Evolutionary conservation across 1,140 invertebrate species (phyloP).

Genomic region (Heterodera schachtii): DNA sequence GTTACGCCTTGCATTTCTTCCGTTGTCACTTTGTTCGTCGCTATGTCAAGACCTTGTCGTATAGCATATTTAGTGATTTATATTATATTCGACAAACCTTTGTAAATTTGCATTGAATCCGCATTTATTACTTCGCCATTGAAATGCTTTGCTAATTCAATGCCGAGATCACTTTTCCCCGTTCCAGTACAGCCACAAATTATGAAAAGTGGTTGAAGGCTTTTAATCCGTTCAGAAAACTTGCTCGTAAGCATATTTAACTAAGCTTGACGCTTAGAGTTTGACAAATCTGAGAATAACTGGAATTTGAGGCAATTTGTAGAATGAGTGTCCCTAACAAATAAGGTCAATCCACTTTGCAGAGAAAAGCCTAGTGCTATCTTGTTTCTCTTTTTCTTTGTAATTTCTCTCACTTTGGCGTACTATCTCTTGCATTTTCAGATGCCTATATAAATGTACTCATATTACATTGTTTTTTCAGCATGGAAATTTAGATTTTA

Average conservation of each 20-base stretch:
- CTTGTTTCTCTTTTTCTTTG: too few species aligned
- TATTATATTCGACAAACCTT: constrained; percentile 44
- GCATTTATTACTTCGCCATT: constrained; percentile 94
- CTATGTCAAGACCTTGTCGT: constrained; percentile 76
- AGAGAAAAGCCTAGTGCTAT: too few species aligned
- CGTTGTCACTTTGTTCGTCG: constrained; percentile 89
- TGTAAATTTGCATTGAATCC: constrained; percentile 94
- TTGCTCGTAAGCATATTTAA: neutral
- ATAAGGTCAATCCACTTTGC: too few species aligned
- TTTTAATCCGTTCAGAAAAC: neutral
- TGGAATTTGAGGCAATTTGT: too few species aligned
- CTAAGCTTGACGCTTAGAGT: too few species aligned
- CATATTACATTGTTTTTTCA: too few species aligned
- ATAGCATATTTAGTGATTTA: constrained; percentile 6
- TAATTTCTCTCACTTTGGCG: too few species aligned
- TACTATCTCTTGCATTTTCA: too few species aligned
- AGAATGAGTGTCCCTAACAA: too few species aligned
- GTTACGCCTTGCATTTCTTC: constrained; percentile 77
- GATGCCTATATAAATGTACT: too few species aligned
- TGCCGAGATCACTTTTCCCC: constrained; percentile 91
- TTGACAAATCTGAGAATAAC: too few species aligned
- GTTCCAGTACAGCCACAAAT: constrained; percentile 90
- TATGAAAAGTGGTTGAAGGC: constrained; percentile 31
- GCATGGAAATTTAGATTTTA: too few species aligned
- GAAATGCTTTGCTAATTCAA: constrained; percentile 85